Percentiles rank a stretch among this genome's conserved stretches.
These are phyloP conservation scores for Allolobophora icterica DNA, from an alignment of 2,888 invertebrate genomes.

Conservation along the genomic window DNA sequence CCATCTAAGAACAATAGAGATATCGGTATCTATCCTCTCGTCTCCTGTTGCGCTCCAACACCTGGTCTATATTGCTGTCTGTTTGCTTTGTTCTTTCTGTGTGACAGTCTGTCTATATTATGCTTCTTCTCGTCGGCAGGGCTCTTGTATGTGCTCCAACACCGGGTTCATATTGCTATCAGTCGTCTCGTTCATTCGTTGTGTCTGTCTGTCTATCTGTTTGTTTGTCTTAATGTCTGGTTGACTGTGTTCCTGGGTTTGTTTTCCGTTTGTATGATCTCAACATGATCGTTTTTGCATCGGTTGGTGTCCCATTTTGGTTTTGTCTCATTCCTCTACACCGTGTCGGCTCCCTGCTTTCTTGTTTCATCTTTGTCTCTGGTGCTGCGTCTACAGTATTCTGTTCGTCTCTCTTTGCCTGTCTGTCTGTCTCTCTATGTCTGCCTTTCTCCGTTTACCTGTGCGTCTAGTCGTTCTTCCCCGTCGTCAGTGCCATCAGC, in stretches of 20 bases:
- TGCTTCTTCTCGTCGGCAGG: background rate
- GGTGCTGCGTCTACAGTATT: background rate
- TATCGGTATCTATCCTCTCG: background rate
- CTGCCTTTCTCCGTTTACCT: background rate
- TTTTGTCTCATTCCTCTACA: background rate
- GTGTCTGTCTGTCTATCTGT: background rate
- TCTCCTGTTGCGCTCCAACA: background rate
- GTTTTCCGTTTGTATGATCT: background rate
- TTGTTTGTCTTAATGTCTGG: background rate
- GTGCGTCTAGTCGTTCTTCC: background rate
- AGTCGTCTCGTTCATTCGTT: background rate
- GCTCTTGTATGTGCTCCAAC: background rate
- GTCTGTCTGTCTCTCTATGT: background rate
- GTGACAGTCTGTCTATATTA: background rate
- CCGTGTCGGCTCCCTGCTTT: background rate
- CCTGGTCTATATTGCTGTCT: background rate
- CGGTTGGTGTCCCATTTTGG: background rate
- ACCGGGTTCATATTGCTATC: background rate
- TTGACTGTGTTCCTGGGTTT: background rate
- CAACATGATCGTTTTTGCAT: background rate
- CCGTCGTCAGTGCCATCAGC: background rate
- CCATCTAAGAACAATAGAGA: background rate
- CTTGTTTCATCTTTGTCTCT: background rate
- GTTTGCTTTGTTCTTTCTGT: background rate
- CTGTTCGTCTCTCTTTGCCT: background rate